Conservation (phyloP, 2,888 invertebrate species). For the Syrista parreyssii region DNA sequence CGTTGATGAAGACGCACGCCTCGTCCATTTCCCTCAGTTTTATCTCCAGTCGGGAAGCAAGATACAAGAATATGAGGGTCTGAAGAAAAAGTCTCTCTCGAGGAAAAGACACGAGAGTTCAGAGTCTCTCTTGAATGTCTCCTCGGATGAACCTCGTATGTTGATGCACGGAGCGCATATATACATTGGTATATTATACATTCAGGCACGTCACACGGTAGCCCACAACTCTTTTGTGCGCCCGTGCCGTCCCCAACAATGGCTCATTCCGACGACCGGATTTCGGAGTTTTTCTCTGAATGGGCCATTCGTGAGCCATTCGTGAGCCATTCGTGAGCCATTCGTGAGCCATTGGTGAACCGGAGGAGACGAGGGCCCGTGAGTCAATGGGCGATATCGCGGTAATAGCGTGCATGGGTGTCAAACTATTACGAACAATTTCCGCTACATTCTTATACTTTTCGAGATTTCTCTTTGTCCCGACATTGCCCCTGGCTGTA, state of each 20-base stretch:
- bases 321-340: no score
- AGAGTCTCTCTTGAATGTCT: background rate
- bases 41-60: background rate
- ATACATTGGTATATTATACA: slow-evolving; percentile 6
- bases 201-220: slow-evolving; percentile 14
- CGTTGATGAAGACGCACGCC: background rate
- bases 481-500: background rate
- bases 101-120: background rate
- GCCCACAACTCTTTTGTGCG: slow-evolving; percentile 15
- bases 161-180: background rate
- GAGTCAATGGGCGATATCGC: slow-evolving; percentile 33
- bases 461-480: slow-evolving; percentile 1
- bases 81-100: no score
- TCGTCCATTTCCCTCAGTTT: background rate
- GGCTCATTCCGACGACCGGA: slow-evolving; percentile 47
- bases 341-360: background rate
- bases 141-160: background rate
- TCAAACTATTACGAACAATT: slow-evolving; percentile 44
- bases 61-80: background rate
- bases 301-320: slow-evolving; percentile 16
- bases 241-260: slow-evolving; percentile 32
- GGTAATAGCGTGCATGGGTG: slow-evolving; percentile 45
- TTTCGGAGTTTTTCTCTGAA: slow-evolving; percentile 44
- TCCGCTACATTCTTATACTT: slow-evolving; percentile 41
- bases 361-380: slow-evolving; percentile 1